These are phyloP conservation scores for Tenthredo mesomela DNA, from an alignment of 2,888 invertebrate genomes.

Conservation along the genomic window DNA sequence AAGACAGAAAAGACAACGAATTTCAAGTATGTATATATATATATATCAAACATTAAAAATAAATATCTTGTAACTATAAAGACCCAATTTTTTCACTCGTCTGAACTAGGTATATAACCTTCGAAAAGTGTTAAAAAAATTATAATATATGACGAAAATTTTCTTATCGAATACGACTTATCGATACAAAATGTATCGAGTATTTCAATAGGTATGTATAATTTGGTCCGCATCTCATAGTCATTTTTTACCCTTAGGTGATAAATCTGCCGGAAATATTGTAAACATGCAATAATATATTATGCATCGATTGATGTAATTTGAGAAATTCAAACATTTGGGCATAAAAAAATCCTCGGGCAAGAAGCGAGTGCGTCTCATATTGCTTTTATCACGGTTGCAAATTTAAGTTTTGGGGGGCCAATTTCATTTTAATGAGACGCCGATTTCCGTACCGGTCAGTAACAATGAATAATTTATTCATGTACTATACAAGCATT, in stretches of 20 bases:
- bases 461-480: constrained; percentile 45
- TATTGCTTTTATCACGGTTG: neutral
- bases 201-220: neutral
- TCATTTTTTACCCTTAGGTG: constrained; percentile 12
- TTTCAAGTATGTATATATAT: neutral
- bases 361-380: neutral
- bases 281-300: constrained; percentile 27
- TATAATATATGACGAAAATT: neutral
- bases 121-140: neutral
- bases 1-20: neutral
- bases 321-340: neutral
- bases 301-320: constrained; percentile 29
- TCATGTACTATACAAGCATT: constrained; percentile 14
- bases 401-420: neutral
- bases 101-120: neutral
- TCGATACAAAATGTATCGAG: neutral
- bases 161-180: neutral
- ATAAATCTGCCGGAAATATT: constrained; percentile 41
- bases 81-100: neutral
- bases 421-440: constrained; percentile 47
- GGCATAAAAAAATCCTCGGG: constrained; percentile 19
- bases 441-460: constrained; percentile 26
- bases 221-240: constrained; percentile 5
- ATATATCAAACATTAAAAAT: neutral
- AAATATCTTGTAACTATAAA: neutral